Evolutionary conservation across 2,797 vertebrate species (phyloP), one percentile per base, ranked within the genome.

Genomic region (Xenopus petersii): DNA sequence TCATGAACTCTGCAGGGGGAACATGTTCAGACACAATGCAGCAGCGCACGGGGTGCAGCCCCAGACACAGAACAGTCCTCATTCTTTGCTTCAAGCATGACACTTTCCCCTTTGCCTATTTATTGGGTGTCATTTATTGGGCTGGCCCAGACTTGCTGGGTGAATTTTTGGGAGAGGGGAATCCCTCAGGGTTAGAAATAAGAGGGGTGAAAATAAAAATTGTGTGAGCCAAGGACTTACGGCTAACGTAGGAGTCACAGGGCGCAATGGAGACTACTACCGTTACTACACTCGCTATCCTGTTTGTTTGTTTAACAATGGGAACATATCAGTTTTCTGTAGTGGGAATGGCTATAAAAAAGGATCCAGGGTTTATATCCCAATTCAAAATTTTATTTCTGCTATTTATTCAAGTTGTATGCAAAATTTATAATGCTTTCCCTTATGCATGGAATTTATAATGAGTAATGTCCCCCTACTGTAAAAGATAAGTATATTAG

Each of bases 201-300:
- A 30, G 26, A 4, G 26, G 26, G 26, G 26, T 30, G 26, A 30
- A 30, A 30, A 30, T 30, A 30, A 30, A 30, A 30, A 30, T 30
- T 30, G 26, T 30, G 26, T 30, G 67, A 62, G 70, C 75, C 75
- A 64, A 30, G 64, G 70, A 47, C 70, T 72, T 70, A 63, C 63
- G 69, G 75, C 75, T 73, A 72, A 66, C 56, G 71, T 73, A 65
- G 75, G 75, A 78, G 75, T 73, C 75, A 78, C 75, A 78, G 75
- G 75, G 68, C 59, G 71, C 60, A 58, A 73, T 73, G 75, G 75
- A 78, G 75, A 73, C 59, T 30, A 1, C 21, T 56, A 9, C 49
- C 4, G 15, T 51, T 51, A 51, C 49, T 15, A 51, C 49, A 12
- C 49, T 51, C 15, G 1, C 15, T 42, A 42, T 42, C 8, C 15